Conservation (phyloP, 2,113 vertebrate genomes). For the Nothocercus nigrocapillus region DNA sequence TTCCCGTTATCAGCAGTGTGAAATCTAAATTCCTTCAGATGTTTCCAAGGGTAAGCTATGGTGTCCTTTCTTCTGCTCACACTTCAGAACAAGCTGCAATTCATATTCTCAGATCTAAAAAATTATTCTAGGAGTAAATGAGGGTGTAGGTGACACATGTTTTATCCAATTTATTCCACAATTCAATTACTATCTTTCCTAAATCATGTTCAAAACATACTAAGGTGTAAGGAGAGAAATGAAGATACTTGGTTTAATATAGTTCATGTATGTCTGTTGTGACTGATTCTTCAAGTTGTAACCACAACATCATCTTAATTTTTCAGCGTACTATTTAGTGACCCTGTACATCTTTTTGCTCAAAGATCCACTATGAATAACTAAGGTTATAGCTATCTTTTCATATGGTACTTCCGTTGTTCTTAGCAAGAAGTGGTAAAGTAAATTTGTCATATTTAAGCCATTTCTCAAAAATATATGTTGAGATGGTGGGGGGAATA, state of each 20-base stretch:
- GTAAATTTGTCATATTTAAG: not conserved
- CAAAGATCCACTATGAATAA: not conserved
- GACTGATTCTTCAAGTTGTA: not conserved
- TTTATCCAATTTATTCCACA: not conserved
- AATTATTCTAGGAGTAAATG: not conserved
- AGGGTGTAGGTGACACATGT: not conserved
- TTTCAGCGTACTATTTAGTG: not conserved
- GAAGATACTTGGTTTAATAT: not conserved
- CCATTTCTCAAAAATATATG: not conserved
- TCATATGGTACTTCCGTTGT: not conserved
- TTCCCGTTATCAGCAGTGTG: not conserved
- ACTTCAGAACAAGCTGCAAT: accelerated
- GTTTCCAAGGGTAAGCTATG: not conserved
- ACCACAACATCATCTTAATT: not conserved
- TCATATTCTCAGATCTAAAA: not conserved
- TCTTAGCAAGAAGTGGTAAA: not conserved
- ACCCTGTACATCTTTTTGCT: not conserved
- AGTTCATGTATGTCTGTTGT: not conserved
- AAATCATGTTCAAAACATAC: not conserved
- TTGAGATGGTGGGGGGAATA: not conserved
- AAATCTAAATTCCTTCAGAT: not conserved
- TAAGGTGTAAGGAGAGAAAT: not conserved
- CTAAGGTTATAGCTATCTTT: not conserved
- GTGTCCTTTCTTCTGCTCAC: not conserved
- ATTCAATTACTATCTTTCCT: not conserved